Percentiles rank a stretch among this genome's conserved stretches.
phyloP scores from a whole-genome alignment of 1,140 invertebrate species.

The Drosophila guanche region DNA sequence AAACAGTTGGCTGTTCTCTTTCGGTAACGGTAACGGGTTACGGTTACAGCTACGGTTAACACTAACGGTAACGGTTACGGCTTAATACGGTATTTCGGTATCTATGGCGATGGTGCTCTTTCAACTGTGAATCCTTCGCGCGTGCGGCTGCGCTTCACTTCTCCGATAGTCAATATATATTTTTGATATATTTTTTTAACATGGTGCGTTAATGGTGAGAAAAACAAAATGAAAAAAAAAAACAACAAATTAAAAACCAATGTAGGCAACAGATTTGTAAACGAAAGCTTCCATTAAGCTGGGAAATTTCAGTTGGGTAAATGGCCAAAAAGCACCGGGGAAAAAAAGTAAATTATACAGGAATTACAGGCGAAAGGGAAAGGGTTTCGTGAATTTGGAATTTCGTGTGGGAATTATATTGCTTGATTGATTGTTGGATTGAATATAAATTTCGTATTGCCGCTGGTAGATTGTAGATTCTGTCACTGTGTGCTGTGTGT shows the following conservation, averaged over 20 bases:
- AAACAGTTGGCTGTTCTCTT: constrained; percentile 63
- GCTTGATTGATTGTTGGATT: constrained; percentile 18
- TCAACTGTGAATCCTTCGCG: constrained; percentile 85
- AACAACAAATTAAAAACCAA: constrained; percentile 62
- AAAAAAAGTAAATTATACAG: constrained; percentile 5
- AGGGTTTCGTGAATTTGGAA: constrained; percentile 48
- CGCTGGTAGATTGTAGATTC: constrained; percentile 15
- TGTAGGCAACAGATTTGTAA: constrained; percentile 63
- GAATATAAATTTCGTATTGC: constrained; percentile 30
- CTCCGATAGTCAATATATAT: constrained; percentile 42
- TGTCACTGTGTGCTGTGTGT: constrained; percentile 5
- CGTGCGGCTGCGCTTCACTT: constrained; percentile 86
- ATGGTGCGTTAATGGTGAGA: constrained; percentile 78
- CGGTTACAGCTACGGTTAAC: constrained; percentile 37
- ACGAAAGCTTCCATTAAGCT: constrained; percentile 32
- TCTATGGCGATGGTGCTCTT: constrained; percentile 81
- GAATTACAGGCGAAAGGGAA: neutral
- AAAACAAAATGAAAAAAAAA: constrained; percentile 54
- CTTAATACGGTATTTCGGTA: constrained; percentile 29
- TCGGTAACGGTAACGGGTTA: constrained; percentile 41
- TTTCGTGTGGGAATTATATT: constrained; percentile 26
- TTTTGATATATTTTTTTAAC: constrained; percentile 45
- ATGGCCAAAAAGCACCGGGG: constrained; percentile 4
- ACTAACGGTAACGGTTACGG: constrained; percentile 34
- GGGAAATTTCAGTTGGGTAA: constrained; percentile 23